Percentiles rank a stretch among this genome's conserved stretches.
Evolutionary conservation across 2,888 invertebrate species (phyloP).

Genomic region (Phytoseiulus persimilis): DNA sequence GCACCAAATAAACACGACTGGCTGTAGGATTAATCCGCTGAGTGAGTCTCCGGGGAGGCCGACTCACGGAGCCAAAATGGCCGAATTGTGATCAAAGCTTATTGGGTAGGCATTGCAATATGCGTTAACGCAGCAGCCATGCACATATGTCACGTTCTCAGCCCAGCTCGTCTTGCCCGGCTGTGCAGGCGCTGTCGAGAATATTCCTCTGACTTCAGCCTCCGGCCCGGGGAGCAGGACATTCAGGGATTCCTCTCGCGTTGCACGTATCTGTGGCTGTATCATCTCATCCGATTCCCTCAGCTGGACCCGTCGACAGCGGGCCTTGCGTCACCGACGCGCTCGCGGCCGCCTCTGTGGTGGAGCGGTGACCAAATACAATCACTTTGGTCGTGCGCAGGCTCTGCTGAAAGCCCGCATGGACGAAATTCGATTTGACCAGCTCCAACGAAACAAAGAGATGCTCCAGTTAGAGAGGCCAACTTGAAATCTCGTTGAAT

Average conservation of each 20-base stretch:
- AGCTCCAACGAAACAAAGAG: background rate
- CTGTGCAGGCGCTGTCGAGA: background rate
- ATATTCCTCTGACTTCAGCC: no score
- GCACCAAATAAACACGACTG: background rate
- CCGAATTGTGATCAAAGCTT: background rate
- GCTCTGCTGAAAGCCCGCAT: background rate
- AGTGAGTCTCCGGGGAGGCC: background rate
- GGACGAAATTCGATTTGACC: background rate
- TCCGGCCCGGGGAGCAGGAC: no score
- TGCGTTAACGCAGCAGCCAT: background rate
- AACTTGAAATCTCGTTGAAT: slow-evolving; percentile 5
- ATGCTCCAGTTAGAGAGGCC: background rate
- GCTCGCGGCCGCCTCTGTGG: background rate
- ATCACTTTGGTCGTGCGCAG: no score
- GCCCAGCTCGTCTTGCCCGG: background rate
- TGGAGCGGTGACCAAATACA: background rate
- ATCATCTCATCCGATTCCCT: background rate
- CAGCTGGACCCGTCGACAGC: background rate
- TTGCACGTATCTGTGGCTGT: background rate
- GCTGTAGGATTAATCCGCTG: background rate
- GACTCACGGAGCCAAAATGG: background rate
- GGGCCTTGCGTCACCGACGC: background rate
- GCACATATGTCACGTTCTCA: background rate
- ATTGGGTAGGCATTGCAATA: background rate
- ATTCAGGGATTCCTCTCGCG: background rate